Conservation (phyloP, 1,140 invertebrate genomes). For the Pseudomyrmex flavicornis region DNA sequence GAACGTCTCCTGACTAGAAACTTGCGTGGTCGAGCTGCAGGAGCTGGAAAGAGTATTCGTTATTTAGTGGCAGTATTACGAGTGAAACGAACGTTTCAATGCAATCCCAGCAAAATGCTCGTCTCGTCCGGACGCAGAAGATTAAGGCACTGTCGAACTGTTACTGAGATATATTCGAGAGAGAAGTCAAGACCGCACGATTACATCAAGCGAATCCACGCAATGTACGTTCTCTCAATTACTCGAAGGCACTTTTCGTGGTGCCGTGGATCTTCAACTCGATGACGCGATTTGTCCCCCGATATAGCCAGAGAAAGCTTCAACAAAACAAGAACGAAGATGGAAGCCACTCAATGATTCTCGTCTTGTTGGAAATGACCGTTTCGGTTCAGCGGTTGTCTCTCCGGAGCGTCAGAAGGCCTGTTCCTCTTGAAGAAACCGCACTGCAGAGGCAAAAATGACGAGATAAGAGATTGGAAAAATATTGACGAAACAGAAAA, state of each 20-base stretch:
- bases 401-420: constrained; percentile 91
- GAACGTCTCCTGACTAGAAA: constrained; percentile 84
- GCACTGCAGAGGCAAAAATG: constrained; percentile 87
- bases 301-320: constrained; percentile 6
- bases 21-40: constrained; percentile 82
- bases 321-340: constrained; percentile 1
- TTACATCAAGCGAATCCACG: constrained; percentile 6
- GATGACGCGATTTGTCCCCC: neutral
- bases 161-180: constrained; percentile 5
- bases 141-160: constrained; percentile 50
- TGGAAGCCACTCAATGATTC: constrained; percentile 46
- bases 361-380: constrained; percentile 84
- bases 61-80: constrained; percentile 75
- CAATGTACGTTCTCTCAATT: constrained; percentile 2
- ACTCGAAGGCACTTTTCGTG: constrained; percentile 40
- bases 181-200: constrained; percentile 15
- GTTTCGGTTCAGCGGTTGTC: constrained; percentile 92
- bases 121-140: constrained; percentile 11
- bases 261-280: constrained; percentile 30
- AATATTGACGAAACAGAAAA: neutral
- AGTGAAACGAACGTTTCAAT: constrained; percentile 46
- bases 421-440: constrained; percentile 97
- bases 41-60: constrained; percentile 82
- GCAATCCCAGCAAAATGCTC: constrained; percentile 26
- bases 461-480: neutral